Evolutionary conservation across 2,888 invertebrate genomes (phyloP).

Genomic region (Cephus rjabovi): DNA sequence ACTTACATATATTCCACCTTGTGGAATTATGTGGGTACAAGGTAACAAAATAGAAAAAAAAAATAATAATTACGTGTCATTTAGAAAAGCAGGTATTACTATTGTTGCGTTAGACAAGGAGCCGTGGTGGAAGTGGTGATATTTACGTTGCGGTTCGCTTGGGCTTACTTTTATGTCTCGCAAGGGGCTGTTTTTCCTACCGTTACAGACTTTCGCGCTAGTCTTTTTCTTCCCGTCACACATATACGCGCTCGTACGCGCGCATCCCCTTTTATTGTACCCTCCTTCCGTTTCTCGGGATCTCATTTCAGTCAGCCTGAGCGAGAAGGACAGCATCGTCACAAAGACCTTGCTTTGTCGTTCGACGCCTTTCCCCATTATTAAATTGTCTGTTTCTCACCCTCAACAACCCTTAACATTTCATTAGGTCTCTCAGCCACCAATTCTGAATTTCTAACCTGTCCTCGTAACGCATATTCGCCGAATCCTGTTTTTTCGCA

Average conservation of each 20-base stretch:
- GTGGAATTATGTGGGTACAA: background rate
- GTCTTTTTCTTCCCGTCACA: constrained; percentile 2
- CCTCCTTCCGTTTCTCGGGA: constrained; percentile 16
- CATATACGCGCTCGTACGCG: background rate
- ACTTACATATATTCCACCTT: background rate
- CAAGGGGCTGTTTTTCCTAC: constrained; percentile 24
- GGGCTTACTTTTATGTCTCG: constrained; percentile 56
- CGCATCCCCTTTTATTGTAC: background rate
- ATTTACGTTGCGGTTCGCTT: constrained; percentile 53
- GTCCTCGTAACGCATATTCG: constrained; percentile 2
- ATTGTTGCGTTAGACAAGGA: constrained; percentile 36
- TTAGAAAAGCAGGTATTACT: background rate
- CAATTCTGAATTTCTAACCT: background rate
- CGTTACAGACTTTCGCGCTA: constrained; percentile 9
- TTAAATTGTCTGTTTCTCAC: constrained; percentile 51
- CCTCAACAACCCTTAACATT: constrained; percentile 16
- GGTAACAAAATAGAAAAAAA: background rate
- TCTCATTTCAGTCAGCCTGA: background rate
- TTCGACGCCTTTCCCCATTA: constrained; percentile 47
- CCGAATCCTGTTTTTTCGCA: constrained; percentile 13
- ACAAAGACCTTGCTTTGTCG: constrained; percentile 48
- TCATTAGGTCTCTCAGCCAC: background rate
- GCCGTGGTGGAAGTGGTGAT: constrained; percentile 50
- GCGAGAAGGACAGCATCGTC: constrained; percentile 7
- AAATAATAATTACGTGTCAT: background rate